Conservation (phyloP, 2,888 invertebrate genomes). For the Leptogaster cylindrica region DNA sequence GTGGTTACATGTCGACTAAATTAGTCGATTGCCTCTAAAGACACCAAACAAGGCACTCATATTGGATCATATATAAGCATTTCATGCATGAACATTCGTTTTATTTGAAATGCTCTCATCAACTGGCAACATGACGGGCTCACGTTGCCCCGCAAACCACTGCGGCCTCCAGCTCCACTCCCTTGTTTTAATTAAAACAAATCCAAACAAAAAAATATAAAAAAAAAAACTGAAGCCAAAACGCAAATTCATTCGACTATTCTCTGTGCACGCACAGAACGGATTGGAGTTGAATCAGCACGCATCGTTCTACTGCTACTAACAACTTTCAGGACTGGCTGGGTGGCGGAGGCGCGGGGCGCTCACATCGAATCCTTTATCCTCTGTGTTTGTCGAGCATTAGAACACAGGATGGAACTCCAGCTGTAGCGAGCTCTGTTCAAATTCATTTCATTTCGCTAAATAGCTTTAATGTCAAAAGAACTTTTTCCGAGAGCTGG, state of each 20-base stretch:
- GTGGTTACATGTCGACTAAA: conserved; percentile 35
- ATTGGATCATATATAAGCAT: conserved; percentile 46
- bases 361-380: conserved; percentile 42
- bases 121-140: conserved; percentile 41
- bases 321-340: conserved; percentile 11
- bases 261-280: conserved; percentile 40
- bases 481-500: conserved; percentile 43
- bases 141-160: conserved; percentile 43
- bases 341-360: background rate
- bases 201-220: no score
- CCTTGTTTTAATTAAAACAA: conserved; percentile 46
- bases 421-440: conserved; percentile 36
- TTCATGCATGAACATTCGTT: conserved; percentile 46
- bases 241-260: conserved; percentile 46
- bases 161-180: conserved; percentile 42
- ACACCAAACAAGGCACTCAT: conserved; percentile 36
- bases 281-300: conserved; percentile 37
- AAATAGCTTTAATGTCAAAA: conserved; percentile 46
- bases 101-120: conserved; percentile 46
- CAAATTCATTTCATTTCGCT: conserved; percentile 45
- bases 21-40: conserved; percentile 37
- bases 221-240: conserved; percentile 43
- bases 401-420: conserved; percentile 35
- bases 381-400: conserved; percentile 41
- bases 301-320: conserved; percentile 43